A percentile compares a stretch with the other conserved stretches of the same genome.
Evolutionary conservation across 2,113 vertebrate genomes (phyloP).

Genomic region (Colinus virginianus): DNA sequence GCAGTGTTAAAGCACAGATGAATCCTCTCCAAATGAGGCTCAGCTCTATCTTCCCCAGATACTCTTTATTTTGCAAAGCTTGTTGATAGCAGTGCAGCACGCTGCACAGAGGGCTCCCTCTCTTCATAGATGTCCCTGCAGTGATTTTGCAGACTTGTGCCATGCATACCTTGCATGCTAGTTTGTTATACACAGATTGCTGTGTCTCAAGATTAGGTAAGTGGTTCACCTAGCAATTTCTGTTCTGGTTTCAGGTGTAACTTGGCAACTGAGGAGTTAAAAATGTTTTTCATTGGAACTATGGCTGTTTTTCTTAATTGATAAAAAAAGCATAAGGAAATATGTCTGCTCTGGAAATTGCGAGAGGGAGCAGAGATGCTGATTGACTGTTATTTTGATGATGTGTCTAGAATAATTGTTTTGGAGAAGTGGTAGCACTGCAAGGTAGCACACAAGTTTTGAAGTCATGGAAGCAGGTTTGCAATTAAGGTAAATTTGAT

Average conservation of each 20-base stretch:
- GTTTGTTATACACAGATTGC: not conserved
- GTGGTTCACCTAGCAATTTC: not conserved
- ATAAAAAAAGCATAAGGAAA: not conserved
- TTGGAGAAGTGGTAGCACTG: not conserved
- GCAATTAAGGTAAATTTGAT: not conserved
- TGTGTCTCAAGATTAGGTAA: not conserved
- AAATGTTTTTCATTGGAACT: not conserved
- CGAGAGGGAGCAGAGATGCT: not conserved
- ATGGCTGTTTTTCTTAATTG: not conserved
- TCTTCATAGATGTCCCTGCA: not conserved
- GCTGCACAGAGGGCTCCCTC: not conserved
- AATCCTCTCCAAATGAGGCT: not conserved
- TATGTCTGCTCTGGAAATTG: not conserved
- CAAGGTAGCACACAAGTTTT: not conserved
- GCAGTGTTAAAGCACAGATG: not conserved
- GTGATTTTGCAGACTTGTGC: not conserved
- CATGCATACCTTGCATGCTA: accelerated
- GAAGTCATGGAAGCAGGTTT: not conserved
- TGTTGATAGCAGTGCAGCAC: not conserved
- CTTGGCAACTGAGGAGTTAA: not conserved
- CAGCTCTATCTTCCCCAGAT: not conserved
- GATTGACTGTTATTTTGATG: not conserved
- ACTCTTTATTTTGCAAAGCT: not conserved
- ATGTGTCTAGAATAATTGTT: not conserved
- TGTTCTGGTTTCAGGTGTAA: not conserved